These are phyloP conservation scores for Chunga burmeisteri DNA, from an alignment of 2,113 vertebrate species.

Conservation along the genomic window DNA sequence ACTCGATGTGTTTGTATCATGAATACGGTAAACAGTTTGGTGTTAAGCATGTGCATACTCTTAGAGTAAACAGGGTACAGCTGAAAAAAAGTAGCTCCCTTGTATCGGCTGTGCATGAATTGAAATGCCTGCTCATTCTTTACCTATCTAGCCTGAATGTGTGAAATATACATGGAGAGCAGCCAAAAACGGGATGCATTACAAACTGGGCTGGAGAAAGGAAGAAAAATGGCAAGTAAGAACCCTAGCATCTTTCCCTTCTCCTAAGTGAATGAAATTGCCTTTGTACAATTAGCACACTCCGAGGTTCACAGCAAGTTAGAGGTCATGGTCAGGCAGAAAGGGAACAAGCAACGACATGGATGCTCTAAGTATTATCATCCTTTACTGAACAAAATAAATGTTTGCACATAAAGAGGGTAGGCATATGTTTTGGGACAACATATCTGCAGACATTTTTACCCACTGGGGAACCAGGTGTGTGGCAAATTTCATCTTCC, in stretches of 20 bases:
- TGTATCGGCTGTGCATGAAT: neutral
- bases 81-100: neutral
- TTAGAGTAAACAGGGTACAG: neutral
- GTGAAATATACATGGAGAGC: neutral
- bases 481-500: neutral
- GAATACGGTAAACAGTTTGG: neutral
- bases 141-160: neutral
- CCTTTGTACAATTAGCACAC: neutral
- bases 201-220: neutral
- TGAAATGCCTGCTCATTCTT: neutral
- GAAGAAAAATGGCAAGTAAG: neutral
- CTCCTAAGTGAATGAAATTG: neutral
- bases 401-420: neutral
- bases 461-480: neutral
- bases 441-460: neutral
- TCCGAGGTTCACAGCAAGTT: neutral
- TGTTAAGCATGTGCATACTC: neutral
- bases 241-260: neutral
- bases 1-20: neutral
- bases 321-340: neutral
- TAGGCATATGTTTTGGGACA: neutral
- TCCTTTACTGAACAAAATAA: neutral
- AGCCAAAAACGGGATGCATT: neutral
- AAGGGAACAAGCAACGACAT: neutral
- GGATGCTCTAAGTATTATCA: neutral